These are phyloP conservation scores for Butorides virescens DNA, from an alignment of 2,113 vertebrate species.

Conservation along the genomic window DNA sequence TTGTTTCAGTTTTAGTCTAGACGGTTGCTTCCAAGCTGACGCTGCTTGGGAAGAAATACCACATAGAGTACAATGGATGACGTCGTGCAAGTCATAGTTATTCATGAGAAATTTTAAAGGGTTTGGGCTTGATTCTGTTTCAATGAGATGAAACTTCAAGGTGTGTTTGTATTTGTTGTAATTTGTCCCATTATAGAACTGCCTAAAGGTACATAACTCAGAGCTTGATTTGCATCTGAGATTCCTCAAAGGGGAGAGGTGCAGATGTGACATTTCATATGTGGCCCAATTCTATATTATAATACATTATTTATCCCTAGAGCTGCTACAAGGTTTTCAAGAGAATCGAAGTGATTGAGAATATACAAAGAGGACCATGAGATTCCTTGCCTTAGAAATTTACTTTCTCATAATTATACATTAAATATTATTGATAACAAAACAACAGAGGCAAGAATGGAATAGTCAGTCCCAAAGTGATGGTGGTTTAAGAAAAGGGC, in stretches of 20 bases:
- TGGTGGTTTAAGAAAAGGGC: background rate
- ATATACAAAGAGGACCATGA: background rate
- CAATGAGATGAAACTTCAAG: background rate
- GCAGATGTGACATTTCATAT: background rate
- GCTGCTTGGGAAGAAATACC: background rate
- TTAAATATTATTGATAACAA: background rate
- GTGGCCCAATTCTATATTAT: background rate
- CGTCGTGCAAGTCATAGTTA: background rate
- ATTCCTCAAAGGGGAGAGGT: background rate
- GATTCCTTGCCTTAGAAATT: background rate
- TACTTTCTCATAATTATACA: background rate
- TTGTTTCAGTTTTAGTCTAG: background rate
- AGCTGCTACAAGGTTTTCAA: background rate
- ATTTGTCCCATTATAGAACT: background rate
- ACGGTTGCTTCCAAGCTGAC: background rate
- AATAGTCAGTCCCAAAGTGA: background rate
- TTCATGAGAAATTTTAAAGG: background rate
- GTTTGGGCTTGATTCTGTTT: background rate
- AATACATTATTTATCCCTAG: background rate
- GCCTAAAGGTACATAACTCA: background rate
- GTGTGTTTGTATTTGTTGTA: background rate
- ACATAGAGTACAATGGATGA: background rate
- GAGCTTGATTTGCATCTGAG: background rate
- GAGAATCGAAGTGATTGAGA: background rate
- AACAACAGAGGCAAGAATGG: background rate